Percentiles rank a stretch among this genome's conserved stretches.
These are phyloP conservation scores for Enteromius unitaeniatus DNA, from an alignment of 2,797 vertebrate species.

Conservation along the genomic window DNA sequence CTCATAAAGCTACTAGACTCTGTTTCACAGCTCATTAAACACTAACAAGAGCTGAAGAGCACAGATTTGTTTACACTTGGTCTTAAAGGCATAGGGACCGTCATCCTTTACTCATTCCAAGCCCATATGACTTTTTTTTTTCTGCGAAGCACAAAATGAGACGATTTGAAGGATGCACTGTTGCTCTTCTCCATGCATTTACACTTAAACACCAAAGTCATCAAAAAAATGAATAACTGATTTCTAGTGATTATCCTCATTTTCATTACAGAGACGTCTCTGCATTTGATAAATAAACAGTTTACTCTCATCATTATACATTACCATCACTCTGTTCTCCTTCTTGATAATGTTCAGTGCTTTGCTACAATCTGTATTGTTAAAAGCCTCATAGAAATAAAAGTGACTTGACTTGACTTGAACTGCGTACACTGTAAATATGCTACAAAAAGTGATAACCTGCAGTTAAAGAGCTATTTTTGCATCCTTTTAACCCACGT, in stretches of 20 bases:
- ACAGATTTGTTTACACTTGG: background rate
- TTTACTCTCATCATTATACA: too few species aligned
- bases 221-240: background rate
- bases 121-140: background rate
- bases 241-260: too few species aligned
- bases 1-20: background rate
- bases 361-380: too few species aligned
- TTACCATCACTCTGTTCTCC: too few species aligned
- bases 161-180: background rate
- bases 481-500: background rate
- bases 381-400: too few species aligned
- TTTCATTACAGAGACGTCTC: too few species aligned
- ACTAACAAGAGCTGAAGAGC: background rate
- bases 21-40: background rate
- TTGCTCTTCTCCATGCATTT: background rate
- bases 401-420: too few species aligned
- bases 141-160: background rate
- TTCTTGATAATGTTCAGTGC: too few species aligned
- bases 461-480: background rate
- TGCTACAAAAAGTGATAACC: too few species aligned
- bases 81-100: background rate
- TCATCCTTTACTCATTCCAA: background rate
- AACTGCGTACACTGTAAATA: too few species aligned
- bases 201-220: background rate
- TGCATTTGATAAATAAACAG: too few species aligned